Percentiles rank a stretch among this genome's conserved stretches.
These are phyloP conservation scores for Catostylus mosaicus DNA, from an alignment of 30 jellyfish, hydroid and myxozoan species.

Conservation along the genomic window DNA sequence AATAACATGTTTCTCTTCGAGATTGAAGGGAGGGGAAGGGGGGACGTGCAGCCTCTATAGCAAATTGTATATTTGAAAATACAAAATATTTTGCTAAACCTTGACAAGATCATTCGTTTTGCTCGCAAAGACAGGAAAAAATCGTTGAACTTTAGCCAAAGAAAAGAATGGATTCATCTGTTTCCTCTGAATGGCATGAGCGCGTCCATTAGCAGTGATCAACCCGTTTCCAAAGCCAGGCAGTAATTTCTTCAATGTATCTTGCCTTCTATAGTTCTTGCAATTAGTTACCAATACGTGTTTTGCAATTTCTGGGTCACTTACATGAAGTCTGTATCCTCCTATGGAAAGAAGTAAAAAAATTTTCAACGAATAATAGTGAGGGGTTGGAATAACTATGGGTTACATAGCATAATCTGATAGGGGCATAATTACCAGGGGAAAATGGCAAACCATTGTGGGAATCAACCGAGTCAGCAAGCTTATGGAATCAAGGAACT, in stretches of 20 bases:
- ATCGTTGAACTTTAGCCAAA: conserved; percentile 23
- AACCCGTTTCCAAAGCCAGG: conserved; percentile 63
- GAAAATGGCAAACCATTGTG: too few relatives aligned
- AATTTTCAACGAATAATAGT: too few relatives aligned
- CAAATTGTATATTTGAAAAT: too few relatives aligned
- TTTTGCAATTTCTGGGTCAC: conserved; percentile 63
- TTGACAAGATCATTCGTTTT: conserved; percentile 31
- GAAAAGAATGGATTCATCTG: conserved; percentile 66
- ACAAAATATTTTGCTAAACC: conserved; percentile 19
- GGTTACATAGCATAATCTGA: too few relatives aligned
- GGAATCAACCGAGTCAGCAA: too few relatives aligned
- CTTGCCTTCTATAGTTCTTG: conserved; percentile 63
- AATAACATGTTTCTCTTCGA: too few relatives aligned
- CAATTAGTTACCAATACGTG: conserved; percentile 57
- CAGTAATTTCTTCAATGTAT: conserved; percentile 41
- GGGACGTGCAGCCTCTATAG: too few relatives aligned
- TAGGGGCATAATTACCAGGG: too few relatives aligned
- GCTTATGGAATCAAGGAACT: too few relatives aligned
- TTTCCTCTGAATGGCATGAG: conserved; percentile 73
- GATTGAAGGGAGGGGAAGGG: too few relatives aligned
- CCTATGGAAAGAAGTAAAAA: conserved; percentile 30
- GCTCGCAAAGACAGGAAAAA: conserved; percentile 26
- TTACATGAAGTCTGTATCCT: conserved; percentile 52
- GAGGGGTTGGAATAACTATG: too few relatives aligned
- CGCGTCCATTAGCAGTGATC: conserved; percentile 64